Evolutionary conservation across 2,113 vertebrate genomes (phyloP).

Genomic region (Forbesichthys papilliferus): DNA sequence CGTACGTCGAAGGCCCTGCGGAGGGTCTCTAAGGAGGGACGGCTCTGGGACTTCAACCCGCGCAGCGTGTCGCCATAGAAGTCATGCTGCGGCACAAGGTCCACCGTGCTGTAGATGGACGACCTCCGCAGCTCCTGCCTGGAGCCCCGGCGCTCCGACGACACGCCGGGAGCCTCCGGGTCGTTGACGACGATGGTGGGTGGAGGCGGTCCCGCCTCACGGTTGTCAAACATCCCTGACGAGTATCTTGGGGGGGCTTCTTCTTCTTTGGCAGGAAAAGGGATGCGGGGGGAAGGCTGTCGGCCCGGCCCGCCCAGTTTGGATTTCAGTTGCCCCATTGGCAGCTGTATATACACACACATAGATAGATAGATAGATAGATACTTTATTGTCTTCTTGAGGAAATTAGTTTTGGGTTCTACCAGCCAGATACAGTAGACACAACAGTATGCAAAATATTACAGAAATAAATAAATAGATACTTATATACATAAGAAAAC

Average conservation of each 20-base stretch:
- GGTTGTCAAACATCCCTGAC: background rate
- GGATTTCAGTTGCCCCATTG: constrained; percentile 62
- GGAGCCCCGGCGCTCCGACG: constrained; percentile 29
- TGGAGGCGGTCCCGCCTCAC: background rate
- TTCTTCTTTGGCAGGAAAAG: constrained; percentile 41
- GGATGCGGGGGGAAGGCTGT: background rate
- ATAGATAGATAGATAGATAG: too few species aligned
- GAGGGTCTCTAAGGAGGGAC: constrained; percentile 68
- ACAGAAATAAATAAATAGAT: too few species aligned
- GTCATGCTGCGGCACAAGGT: constrained; percentile 61
- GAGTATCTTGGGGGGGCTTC: constrained; percentile 47
- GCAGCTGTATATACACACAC: background rate
- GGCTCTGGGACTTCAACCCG: constrained; percentile 24
- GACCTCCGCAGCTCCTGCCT: constrained; percentile 44
- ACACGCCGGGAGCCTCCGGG: constrained; percentile 4
- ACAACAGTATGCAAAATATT: too few species aligned
- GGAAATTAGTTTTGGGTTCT: too few species aligned
- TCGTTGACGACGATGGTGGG: constrained; percentile 30
- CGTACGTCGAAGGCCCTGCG: constrained; percentile 57
- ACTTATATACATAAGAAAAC: too few species aligned
- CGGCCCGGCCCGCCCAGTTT: constrained; percentile 2
- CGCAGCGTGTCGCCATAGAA: constrained; percentile 59
- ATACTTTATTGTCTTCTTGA: too few species aligned
- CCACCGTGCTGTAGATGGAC: constrained; percentile 71
- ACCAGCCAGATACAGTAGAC: too few species aligned